Conservation (phyloP, 2,113 vertebrate genomes). For the Epinephelus cyanopodus region DNA sequence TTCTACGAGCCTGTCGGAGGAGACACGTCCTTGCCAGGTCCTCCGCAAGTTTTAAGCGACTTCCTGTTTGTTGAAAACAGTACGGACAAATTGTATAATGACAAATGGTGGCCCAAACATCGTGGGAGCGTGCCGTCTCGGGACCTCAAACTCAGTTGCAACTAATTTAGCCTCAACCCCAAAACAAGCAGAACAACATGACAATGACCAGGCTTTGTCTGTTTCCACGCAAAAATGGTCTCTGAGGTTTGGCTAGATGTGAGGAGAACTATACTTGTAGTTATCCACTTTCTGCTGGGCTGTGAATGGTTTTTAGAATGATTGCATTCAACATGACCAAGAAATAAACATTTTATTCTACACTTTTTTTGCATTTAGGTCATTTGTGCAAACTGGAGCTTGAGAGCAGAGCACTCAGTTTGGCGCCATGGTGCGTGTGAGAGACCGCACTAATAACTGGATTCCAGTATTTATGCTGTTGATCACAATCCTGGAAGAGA, state of each 20-base stretch:
- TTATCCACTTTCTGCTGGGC: slow-evolving; percentile 61
- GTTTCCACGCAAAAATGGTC: slow-evolving; percentile 66
- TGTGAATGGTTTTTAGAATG: slow-evolving; percentile 48
- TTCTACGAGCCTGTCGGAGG: slow-evolving; percentile 54
- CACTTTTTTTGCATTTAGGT: slow-evolving; percentile 20
- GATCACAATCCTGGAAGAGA: slow-evolving; percentile 86
- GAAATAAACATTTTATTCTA: slow-evolving; percentile 19
- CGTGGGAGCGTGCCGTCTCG: slow-evolving; percentile 65
- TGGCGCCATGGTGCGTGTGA: slow-evolving; percentile 29
- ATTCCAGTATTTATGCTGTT: slow-evolving; percentile 80
- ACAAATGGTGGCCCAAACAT: slow-evolving; percentile 77
- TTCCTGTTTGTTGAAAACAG: slow-evolving; percentile 82
- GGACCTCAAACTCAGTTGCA: slow-evolving; percentile 77
- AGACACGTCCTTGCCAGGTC: slow-evolving; percentile 67
- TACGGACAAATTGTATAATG: slow-evolving; percentile 82
- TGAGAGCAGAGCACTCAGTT: slow-evolving; percentile 15
- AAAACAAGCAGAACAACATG: slow-evolving; percentile 79
- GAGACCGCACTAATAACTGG: slow-evolving; percentile 35
- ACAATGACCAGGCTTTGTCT: slow-evolving; percentile 77
- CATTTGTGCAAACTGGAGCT: slow-evolving; percentile 28
- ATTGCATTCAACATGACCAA: slow-evolving; percentile 38
- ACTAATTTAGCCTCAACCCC: slow-evolving; percentile 79
- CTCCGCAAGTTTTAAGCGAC: slow-evolving; percentile 72
- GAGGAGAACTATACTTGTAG: slow-evolving; percentile 51
- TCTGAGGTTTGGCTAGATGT: slow-evolving; percentile 74